Evolutionary conservation across 2,113 vertebrate genomes (phyloP), one percentile per base, ranked within the genome.

Genomic region (Xiphophorus hellerii): DNA sequence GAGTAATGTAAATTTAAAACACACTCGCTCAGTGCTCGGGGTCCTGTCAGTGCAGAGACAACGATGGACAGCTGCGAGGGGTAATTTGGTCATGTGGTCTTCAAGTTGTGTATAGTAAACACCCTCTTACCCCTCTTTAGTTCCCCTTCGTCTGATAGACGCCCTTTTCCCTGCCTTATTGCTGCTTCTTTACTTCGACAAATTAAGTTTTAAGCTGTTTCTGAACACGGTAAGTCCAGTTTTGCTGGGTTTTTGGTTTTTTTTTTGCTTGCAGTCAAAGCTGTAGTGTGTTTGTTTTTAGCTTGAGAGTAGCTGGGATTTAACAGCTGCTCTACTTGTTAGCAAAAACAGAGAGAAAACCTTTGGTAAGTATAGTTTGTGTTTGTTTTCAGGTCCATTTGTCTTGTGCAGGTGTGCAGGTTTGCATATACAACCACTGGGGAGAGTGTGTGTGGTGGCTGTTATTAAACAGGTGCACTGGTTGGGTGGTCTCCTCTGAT

Each of bases 41-140:
- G 0, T 80, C 83, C 85, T 91, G 91, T 92, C 89, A 90, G 74
- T 67, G 66, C 66, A 64, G 72, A 69, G 28, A 93, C 78, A 75
- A 76, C 68, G 76, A 51, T 17, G 76, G 90, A 78, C 92, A 93
- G 92, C 92, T 93, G 92, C 87, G 74, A 80, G 66, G 76, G 77
- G 79, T 82, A 69, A 88, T 88, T 69, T 78, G 73, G 79, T 87
- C 84, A 84, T 85, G 78, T 82, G 88, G 87, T 74, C 64, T 87
- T 66, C 70, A 73, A 77, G 66, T 84, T 71, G 82, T 77, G 77
- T 79, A 73, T 76, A 74, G 82, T 87, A 82, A 88, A 89, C 89
- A 87, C 81, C 65, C 81, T 87, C 80, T 85, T 73, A 78, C 66
- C 76, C 80, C 69, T 83, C 74, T 92, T 88, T 66, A 83, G 74